phyloP scores from a whole-genome alignment of 2,113 vertebrate genomes.

The Takifugu flavidus region DNA sequence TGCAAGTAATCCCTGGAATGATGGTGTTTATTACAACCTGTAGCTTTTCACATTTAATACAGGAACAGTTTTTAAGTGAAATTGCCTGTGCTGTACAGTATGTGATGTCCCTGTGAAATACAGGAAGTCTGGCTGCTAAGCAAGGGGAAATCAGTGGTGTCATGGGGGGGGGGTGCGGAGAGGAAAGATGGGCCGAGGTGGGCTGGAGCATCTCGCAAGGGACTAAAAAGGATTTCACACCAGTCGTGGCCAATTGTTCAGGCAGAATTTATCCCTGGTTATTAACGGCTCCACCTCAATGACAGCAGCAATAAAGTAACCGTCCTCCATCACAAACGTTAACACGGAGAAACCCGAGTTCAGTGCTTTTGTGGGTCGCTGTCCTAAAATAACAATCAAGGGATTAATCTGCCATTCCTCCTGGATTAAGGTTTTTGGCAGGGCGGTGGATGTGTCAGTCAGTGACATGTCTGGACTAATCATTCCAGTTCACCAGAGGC shows the following conservation, averaged over 20 bases:
- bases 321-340: neutral
- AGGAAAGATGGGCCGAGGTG: slow-evolving; percentile 64
- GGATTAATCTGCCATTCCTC: slow-evolving; percentile 69
- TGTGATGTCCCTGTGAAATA: slow-evolving; percentile 45
- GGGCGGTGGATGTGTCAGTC: slow-evolving; percentile 75
- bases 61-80: too few species aligned
- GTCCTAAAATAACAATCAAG: slow-evolving; percentile 18
- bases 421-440: slow-evolving; percentile 74
- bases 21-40: too few species aligned
- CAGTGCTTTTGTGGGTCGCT: slow-evolving; percentile 12
- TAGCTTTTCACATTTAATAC: too few species aligned
- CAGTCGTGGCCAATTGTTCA: slow-evolving; percentile 67
- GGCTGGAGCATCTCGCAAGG: slow-evolving; percentile 61
- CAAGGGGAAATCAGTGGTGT: slow-evolving; percentile 65
- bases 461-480: slow-evolving; percentile 75
- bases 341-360: slow-evolving; percentile 10
- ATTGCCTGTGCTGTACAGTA: too few species aligned
- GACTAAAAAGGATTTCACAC: slow-evolving; percentile 75
- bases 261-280: slow-evolving; percentile 23
- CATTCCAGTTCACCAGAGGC: slow-evolving; percentile 83
- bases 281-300: slow-evolving; percentile 39
- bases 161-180: slow-evolving; percentile 41
- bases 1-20: slow-evolving; percentile 3
- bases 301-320: slow-evolving; percentile 5
- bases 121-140: slow-evolving; percentile 73